phyloP scores from a whole-genome alignment of 2,113 vertebrate genomes.

The Strix aluco region DNA sequence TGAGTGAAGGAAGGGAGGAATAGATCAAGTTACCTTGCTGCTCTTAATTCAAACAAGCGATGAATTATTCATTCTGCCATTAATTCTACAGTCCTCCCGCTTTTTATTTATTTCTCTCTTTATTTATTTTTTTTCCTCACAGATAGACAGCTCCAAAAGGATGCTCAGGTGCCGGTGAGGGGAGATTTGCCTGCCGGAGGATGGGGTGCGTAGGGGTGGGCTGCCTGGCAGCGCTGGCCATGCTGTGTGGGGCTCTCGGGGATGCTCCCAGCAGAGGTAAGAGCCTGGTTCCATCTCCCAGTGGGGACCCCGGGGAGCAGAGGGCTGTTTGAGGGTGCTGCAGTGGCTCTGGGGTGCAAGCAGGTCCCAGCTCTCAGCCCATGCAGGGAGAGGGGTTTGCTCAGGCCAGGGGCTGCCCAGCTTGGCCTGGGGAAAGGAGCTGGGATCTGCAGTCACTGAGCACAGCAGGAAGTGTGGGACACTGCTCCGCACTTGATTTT shows the following conservation, averaged over 20 bases:
- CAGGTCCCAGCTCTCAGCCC: background rate
- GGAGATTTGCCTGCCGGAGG: conserved; percentile 20
- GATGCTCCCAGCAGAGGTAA: conserved; percentile 85
- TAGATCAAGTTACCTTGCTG: conserved; percentile 81
- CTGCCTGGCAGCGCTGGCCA: conserved; percentile 69
- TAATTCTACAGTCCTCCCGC: conserved; percentile 75
- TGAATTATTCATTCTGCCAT: conserved; percentile 76
- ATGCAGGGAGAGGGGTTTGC: background rate
- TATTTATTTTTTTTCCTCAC: conserved; percentile 23
- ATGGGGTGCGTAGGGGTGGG: conserved; percentile 62
- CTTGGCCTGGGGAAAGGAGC: background rate
- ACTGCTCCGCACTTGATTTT: fast-evolving
- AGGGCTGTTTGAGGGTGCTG: background rate
- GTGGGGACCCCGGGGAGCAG: background rate
- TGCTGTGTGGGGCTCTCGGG: conserved; percentile 74
- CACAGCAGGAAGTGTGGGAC: background rate
- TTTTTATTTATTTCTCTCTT: conserved; percentile 69
- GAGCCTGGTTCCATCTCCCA: background rate
- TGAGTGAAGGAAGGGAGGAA: conserved; percentile 79
- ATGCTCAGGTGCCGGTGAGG: background rate
- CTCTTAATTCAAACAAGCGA: conserved; percentile 67
- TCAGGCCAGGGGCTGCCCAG: background rate
- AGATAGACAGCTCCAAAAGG: conserved; percentile 13
- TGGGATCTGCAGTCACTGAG: background rate
- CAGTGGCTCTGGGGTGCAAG: background rate